Conservation (phyloP, 2,113 vertebrate genomes). For the Sminthopsis crassicaudata region DNA sequence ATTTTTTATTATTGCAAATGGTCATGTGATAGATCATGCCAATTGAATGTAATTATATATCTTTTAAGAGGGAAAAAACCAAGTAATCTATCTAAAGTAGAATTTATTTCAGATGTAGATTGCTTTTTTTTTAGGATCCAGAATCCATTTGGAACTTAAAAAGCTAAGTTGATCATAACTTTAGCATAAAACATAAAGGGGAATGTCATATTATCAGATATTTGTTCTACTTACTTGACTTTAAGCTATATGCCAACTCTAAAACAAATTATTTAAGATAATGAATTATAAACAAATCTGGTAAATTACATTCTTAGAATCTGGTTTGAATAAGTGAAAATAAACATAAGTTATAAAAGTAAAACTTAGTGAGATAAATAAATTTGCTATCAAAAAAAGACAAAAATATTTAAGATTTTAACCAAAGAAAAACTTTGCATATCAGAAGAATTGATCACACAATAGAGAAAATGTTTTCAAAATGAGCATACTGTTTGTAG, state of each 20-base stretch:
- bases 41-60: background rate
- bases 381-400: background rate
- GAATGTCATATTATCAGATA: background rate
- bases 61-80: constrained; percentile 6
- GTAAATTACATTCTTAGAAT: background rate
- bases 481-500: background rate
- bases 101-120: background rate
- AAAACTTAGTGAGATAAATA: background rate
- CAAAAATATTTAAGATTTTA: background rate
- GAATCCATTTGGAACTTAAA: background rate
- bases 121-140: background rate
- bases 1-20: background rate
- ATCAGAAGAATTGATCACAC: background rate
- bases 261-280: background rate
- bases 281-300: background rate
- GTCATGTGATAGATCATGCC: background rate
- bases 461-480: background rate
- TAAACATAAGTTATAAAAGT: background rate
- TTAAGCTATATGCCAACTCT: background rate
- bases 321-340: background rate
- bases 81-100: background rate
- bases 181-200: background rate
- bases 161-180: background rate
- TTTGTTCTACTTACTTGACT: background rate
- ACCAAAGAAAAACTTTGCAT: background rate